Evolutionary conservation across 2,888 invertebrate species (phyloP).

Genomic region (Adelphocoris suturalis): DNA sequence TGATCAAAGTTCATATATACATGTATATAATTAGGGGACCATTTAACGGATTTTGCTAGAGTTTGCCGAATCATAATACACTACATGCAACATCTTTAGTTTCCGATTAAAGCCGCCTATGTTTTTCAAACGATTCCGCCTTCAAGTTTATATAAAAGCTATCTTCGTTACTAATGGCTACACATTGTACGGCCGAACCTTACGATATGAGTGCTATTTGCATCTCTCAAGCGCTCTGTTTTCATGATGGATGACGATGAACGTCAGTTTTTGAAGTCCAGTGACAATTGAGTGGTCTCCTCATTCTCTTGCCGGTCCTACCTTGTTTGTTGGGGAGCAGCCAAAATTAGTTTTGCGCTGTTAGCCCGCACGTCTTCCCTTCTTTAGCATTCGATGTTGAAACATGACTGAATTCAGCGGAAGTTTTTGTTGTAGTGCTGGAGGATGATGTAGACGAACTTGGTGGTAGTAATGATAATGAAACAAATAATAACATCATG

Average conservation of each 20-base stretch:
- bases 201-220: not conserved
- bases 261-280: not conserved
- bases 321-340: not conserved
- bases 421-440: not conserved
- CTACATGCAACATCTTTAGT: too few relatives aligned
- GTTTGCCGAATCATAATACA: too few relatives aligned
- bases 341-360: not conserved
- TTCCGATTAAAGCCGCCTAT: too few relatives aligned
- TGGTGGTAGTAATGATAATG: too few relatives aligned
- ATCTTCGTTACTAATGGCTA: not conserved
- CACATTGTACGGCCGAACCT: not conserved
- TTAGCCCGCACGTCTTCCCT: not conserved
- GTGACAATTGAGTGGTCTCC: conserved; percentile 1
- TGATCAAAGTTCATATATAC: too few relatives aligned
- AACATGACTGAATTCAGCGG: not conserved
- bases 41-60: too few relatives aligned
- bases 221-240: not conserved
- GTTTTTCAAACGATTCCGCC: not conserved
- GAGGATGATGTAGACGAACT: too few relatives aligned
- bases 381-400: not conserved
- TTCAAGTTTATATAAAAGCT: not conserved
- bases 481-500: too few relatives aligned
- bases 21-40: too few relatives aligned
- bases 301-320: not conserved
- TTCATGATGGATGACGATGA: not conserved